Evolutionary conservation across 2,113 vertebrate genomes (phyloP), one percentile per base, ranked within the genome.

Genomic region (Delphinapterus leucas): DNA sequence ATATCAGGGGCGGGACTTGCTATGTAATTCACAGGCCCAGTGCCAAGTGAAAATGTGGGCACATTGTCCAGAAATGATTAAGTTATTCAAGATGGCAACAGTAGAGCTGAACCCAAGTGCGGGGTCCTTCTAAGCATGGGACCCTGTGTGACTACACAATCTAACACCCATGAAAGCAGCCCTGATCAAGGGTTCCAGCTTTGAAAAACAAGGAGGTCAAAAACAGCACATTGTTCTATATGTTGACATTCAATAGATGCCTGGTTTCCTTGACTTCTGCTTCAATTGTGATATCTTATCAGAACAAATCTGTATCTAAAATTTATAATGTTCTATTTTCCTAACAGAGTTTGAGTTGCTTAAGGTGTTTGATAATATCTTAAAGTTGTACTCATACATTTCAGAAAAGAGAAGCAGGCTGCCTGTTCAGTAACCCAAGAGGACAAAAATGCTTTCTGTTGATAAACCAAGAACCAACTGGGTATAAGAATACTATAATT

Each of bases 61-160:
- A 12, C 11, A 17, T 14, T 36, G 8, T 70, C 21, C 12, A 89
- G 70, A 89, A 68, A 20, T 44, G 6, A 47, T 10, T 49, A 26
- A 55, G 15, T 60, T 83, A 44, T n/a, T 87, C 28, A 83, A 49
- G 60, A 49, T 7, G 8, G 6, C 12, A 68, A 26, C 14, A 36
- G 4, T 10, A 77, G 12, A 60, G 5, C 15, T 36, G 36, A 80
- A 73, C 36, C 15, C 3, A 55, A 88, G 21, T 4, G 0, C 0
- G 0, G 17, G 0, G 1, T 25, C 11, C 47, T 87, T 73, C 44
- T 17, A 13, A 9, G 14, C 3, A 4, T 3, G 13, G 55, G 18
- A 26, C 13, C 9, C 28, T 1, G 0, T 31, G 17, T 49, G 28
- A 92, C 47, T 65, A 1, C 8, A n/a, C 3, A 33, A 8, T 55